Percentiles rank a stretch among this genome's conserved stretches.
These are phyloP conservation scores for Sitta europaea DNA, from an alignment of 2,113 vertebrate genomes.

Conservation along the genomic window DNA sequence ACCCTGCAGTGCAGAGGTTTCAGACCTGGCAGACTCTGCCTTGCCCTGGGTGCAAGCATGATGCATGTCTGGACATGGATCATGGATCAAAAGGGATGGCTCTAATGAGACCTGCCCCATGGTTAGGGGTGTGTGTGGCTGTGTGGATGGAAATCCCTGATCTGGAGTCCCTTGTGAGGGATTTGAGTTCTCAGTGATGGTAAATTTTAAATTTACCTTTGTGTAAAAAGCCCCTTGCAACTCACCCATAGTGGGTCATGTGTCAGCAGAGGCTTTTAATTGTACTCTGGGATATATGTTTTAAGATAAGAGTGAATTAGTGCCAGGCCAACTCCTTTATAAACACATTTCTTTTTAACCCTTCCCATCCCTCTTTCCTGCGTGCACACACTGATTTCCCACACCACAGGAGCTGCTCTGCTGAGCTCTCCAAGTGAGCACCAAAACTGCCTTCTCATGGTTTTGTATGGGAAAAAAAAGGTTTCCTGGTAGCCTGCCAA, in stretches of 20 bases:
- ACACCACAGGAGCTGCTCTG: rapidly evolving
- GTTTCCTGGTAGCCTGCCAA: neutral
- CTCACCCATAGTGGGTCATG: neutral
- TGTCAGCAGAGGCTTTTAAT: constrained; percentile 13
- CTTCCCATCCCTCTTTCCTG: neutral
- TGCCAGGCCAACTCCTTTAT: neutral
- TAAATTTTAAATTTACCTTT: neutral
- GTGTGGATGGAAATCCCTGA: neutral
- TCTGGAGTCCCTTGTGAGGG: neutral
- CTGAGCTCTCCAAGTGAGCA: neutral
- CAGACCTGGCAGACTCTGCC: neutral
- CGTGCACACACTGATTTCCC: neutral
- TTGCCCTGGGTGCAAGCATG: rapidly evolving
- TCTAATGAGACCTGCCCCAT: neutral
- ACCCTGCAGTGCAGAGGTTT: neutral
- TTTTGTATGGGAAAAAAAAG: neutral
- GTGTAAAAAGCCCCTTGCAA: constrained; percentile 5
- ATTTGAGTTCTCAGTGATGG: neutral
- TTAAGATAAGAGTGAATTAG: constrained; percentile 20
- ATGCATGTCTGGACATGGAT: neutral
- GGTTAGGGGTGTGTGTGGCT: neutral
- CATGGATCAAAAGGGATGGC: neutral
- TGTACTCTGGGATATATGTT: neutral
- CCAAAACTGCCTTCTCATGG: neutral
- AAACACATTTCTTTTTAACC: neutral